A percentile compares a stretch with the other conserved stretches of the same genome.
phyloP scores from a whole-genome alignment of 2,113 vertebrate genomes.

The Pelecanus crispus region DNA sequence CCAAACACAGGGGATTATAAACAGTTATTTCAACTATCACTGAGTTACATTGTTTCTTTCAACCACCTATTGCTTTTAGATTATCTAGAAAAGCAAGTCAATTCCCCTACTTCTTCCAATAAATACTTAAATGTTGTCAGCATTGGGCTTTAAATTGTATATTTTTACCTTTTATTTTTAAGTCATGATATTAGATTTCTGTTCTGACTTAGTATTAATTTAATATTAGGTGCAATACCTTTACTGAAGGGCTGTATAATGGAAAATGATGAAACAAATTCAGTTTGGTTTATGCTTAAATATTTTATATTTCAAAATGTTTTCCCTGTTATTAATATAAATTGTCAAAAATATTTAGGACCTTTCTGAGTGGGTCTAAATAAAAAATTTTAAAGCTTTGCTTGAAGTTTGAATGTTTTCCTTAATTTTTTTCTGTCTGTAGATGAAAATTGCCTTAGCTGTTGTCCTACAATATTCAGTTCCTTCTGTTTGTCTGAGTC shows the following conservation, averaged over 20 bases:
- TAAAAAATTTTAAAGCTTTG: rapidly evolving
- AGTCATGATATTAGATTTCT: not conserved
- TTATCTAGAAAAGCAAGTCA: not conserved
- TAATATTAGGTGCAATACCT: not conserved
- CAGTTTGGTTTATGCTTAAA: not conserved
- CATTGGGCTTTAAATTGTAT: not conserved
- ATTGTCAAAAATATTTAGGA: not conserved
- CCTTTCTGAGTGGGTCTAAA: not conserved
- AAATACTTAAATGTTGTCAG: not conserved
- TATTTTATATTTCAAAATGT: not conserved
- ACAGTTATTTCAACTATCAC: not conserved
- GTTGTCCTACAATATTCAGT: not conserved
- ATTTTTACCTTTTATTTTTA: not conserved
- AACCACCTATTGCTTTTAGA: not conserved
- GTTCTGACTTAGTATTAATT: not conserved
- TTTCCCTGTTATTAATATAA: not conserved
- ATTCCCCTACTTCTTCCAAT: not conserved
- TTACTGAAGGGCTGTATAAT: not conserved
- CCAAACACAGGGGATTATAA: not conserved
- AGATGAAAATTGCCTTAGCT: not conserved
- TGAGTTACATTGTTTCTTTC: not conserved
- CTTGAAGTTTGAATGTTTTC: not conserved
- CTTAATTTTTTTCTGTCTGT: not conserved
- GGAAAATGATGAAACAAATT: not conserved
- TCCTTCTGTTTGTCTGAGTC: not conserved